phyloP scores from a whole-genome alignment of 2,888 invertebrate species.

The Galerucella nymphaeae region DNA sequence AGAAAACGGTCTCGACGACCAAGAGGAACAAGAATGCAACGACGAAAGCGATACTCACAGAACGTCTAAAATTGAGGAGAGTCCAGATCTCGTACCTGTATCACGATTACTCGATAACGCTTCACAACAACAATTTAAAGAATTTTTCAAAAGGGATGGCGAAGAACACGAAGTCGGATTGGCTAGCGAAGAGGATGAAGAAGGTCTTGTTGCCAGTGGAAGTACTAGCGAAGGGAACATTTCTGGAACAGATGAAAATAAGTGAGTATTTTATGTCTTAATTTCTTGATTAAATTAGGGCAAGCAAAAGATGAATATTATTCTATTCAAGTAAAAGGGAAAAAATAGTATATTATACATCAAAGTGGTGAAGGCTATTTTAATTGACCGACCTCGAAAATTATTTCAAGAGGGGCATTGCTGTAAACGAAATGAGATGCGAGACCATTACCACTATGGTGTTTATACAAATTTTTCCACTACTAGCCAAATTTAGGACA shows the following conservation, averaged over 20 bases:
- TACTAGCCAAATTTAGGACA: too few species aligned
- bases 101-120: constrained; percentile 83
- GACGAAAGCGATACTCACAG: constrained; percentile 50
- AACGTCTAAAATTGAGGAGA: constrained; percentile 64
- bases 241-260: constrained; percentile 85
- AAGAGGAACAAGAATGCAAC: constrained; percentile 41
- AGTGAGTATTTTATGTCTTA: constrained; percentile 65
- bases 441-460: too few species aligned
- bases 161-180: constrained; percentile 65
- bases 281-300: too few species aligned
- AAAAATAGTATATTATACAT: too few species aligned
- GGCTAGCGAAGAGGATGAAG: constrained; percentile 77
- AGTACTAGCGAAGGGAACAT: constrained; percentile 85
- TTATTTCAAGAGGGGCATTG: too few species aligned
- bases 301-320: too few species aligned
- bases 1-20: constrained; percentile 41
- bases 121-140: constrained; percentile 71
- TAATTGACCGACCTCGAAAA: too few species aligned
- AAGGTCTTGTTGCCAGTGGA: constrained; percentile 82
- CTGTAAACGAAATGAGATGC: too few species aligned
- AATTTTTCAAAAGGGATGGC: constrained; percentile 70
- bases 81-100: constrained; percentile 81
- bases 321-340: too few species aligned
- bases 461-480: too few species aligned
- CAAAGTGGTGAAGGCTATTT: too few species aligned